Percentiles rank a stretch among this genome's conserved stretches.
Evolutionary conservation across 2,797 vertebrate genomes (phyloP).

Genomic region (Siniperca scherzeri): DNA sequence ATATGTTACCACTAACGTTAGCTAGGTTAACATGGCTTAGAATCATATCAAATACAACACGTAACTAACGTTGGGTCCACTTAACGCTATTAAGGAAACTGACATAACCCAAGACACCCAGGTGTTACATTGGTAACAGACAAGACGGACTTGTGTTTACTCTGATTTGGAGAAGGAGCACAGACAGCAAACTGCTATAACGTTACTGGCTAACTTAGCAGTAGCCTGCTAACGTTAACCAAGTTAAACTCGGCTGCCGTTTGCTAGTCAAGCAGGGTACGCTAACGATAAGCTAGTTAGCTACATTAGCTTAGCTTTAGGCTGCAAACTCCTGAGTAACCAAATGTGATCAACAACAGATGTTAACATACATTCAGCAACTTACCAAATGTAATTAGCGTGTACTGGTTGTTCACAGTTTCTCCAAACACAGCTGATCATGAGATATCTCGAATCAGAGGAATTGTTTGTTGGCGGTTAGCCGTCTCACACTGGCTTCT

Average conservation of each 20-base stretch:
- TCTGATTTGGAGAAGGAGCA: constrained; percentile 18
- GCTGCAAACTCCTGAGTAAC: constrained; percentile 45
- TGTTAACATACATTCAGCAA: constrained; percentile 7
- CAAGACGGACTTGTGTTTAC: neutral
- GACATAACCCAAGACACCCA: constrained; percentile 9
- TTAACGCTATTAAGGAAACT: constrained; percentile 29
- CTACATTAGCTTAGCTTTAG: constrained; percentile 75
- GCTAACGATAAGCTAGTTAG: constrained; percentile 75
- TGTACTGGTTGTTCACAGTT: constrained; percentile 9
- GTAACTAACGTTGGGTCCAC: constrained; percentile 17
- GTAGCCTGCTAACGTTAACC: constrained; percentile 50
- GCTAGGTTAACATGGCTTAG: constrained; percentile 8
- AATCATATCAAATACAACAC: constrained; percentile 16
- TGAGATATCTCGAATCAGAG: constrained; percentile 52
- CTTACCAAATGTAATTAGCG: constrained; percentile 69
- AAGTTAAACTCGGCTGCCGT: constrained; percentile 60
- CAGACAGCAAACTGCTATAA: constrained; percentile 4
- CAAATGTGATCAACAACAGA: constrained; percentile 30
- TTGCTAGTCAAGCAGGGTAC: constrained; percentile 54
- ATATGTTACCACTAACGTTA: neutral
- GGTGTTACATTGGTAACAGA: neutral
- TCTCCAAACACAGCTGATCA: constrained; percentile 51
- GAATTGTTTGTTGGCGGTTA: constrained; percentile 66
- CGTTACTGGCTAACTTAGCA: constrained; percentile 22
- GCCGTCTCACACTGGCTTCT: constrained; percentile 66